phyloP scores from a whole-genome alignment of 2,113 vertebrate genomes.

The Peromyscus maniculatus region DNA sequence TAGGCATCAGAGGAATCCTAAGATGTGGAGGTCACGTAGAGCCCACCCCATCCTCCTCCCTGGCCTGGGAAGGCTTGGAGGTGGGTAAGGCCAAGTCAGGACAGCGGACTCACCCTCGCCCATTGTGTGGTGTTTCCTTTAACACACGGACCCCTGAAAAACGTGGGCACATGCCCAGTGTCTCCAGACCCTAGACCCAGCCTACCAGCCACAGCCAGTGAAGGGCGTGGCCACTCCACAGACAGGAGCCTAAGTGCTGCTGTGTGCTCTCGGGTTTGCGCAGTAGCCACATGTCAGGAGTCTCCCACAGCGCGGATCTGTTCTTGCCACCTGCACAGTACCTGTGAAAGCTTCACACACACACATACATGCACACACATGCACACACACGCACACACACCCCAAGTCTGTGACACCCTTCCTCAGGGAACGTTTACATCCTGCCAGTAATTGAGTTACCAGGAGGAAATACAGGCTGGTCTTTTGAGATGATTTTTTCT shows the following conservation, averaged over 20 bases:
- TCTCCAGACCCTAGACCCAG: neutral
- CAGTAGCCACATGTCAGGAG: neutral
- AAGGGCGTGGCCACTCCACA: too few relatives aligned
- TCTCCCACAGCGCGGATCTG: rapidly evolving
- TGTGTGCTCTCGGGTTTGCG: rapidly evolving
- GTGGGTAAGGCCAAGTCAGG: rapidly evolving
- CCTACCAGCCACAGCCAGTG: neutral
- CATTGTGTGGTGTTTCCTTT: rapidly evolving
- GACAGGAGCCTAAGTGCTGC: neutral
- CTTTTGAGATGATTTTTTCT: neutral
- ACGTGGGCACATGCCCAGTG: too few relatives aligned
- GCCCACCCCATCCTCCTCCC: neutral
- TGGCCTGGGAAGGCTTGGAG: neutral
- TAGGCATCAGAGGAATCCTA: neutral
- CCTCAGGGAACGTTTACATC: neutral
- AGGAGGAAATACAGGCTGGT: neutral
- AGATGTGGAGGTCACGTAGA: rapidly evolving
- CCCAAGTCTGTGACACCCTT: neutral
- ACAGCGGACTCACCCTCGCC: neutral
- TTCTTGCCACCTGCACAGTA: rapidly evolving
- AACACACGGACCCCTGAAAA: rapidly evolving
- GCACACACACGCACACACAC: too few relatives aligned
- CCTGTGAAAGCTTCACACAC: too few relatives aligned
- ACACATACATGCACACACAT: too few relatives aligned
- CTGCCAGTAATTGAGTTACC: too few relatives aligned